A percentile compares a stretch with the other conserved stretches of the same genome.
phyloP scores from a whole-genome alignment of 1,140 invertebrate species.

The Calosoma granatense region DNA sequence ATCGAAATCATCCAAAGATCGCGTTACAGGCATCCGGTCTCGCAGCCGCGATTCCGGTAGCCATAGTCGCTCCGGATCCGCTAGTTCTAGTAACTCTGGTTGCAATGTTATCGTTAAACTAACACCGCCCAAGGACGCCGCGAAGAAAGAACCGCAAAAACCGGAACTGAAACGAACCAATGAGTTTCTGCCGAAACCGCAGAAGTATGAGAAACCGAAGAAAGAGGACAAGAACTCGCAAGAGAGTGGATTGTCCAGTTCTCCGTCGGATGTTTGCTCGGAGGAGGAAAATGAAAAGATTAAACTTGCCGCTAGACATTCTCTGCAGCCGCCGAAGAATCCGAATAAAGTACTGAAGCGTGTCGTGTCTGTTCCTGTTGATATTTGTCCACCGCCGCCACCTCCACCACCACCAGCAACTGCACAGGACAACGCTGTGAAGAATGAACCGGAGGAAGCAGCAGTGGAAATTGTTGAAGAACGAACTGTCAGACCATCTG shows the following conservation, averaged over 20 bases:
- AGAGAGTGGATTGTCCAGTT: constrained; percentile 27
- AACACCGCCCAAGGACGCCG: constrained; percentile 10
- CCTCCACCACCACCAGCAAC: constrained; percentile 32
- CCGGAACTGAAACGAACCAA: constrained; percentile 20
- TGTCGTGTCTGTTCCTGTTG: constrained; percentile 39
- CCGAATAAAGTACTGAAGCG: constrained; percentile 30
- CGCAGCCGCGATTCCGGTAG: constrained; percentile 52
- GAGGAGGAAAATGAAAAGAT: constrained; percentile 30
- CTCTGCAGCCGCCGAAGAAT: constrained; percentile 26
- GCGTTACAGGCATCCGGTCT: constrained; percentile 38
- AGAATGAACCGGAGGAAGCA: constrained; percentile 24
- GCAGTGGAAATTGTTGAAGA: constrained; percentile 46
- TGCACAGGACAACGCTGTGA: background rate
- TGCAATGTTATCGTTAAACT: constrained; percentile 32
- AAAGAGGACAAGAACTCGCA: constrained; percentile 18
- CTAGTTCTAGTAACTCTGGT: constrained; percentile 37
- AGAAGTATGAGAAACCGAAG: constrained; percentile 25
- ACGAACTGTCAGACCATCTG: constrained; percentile 47
- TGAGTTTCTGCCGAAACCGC: constrained; percentile 28
- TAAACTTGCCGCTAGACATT: constrained; percentile 27
- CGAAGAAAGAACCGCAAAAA: constrained; percentile 16
- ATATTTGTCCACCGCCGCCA: constrained; percentile 27
- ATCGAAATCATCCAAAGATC: constrained; percentile 20
- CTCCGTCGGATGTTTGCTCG: constrained; percentile 29
- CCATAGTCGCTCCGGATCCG: constrained; percentile 52